A percentile compares a stretch with the other conserved stretches of the same genome.
Evolutionary conservation across 2,113 vertebrate species (phyloP).

Genomic region (Acanthisitta chloris): DNA sequence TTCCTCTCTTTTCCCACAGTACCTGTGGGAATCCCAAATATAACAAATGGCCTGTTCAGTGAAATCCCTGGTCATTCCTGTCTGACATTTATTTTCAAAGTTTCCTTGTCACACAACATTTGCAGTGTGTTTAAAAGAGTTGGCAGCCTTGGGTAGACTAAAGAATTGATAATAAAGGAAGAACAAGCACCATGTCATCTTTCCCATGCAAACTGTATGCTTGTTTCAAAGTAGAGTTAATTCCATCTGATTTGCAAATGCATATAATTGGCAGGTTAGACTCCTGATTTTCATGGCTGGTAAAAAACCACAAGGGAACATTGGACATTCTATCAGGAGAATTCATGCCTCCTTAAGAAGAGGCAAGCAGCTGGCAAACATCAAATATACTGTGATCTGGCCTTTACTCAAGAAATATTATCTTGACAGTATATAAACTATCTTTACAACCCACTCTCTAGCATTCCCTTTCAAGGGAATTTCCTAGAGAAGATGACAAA

Average conservation of each 20-base stretch:
- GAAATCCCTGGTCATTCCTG: background rate
- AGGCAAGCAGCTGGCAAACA: background rate
- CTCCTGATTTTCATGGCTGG: background rate
- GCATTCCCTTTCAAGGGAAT: conserved; percentile 21
- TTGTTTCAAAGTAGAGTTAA: background rate
- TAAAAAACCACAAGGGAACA: background rate
- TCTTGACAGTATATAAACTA: conserved; percentile 22
- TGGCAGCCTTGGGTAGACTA: background rate
- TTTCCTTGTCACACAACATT: background rate
- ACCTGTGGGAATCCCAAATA: background rate
- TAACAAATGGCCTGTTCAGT: background rate
- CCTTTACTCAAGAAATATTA: background rate
- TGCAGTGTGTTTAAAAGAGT: background rate
- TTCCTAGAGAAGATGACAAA: background rate
- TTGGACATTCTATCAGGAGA: background rate
- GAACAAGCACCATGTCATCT: background rate
- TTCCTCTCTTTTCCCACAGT: background rate
- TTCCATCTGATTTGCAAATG: background rate
- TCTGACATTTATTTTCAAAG: background rate
- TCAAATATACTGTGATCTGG: background rate
- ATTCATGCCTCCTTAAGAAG: background rate
- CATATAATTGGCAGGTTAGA: background rate
- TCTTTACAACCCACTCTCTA: conserved; percentile 4
- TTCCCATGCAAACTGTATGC: background rate
- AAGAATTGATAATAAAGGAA: background rate